Base-by-base conservation (phyloP, 2,888 invertebrate species). In the Lissocephala sabroskyi region DNA sequence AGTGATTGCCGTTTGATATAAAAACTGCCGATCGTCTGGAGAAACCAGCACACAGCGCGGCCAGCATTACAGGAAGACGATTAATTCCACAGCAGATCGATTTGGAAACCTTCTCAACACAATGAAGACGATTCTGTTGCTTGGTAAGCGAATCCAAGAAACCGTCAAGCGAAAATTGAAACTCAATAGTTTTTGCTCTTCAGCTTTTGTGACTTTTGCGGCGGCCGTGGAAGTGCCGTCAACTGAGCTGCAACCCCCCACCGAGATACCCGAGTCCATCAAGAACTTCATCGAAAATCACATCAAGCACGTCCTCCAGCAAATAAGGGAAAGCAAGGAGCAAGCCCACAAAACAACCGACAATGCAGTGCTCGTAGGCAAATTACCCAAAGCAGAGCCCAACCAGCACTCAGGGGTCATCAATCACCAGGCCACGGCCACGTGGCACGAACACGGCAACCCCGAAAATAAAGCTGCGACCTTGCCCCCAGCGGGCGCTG, bases 231-330 rank as follows among this genome's bases (percentile, higher is more conserved):
- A 47, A 32, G 51, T 62, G 30, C 50, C 41, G 14, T 6, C 16
- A 17, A 36, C 36, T n/a, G 14, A 10, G 4, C 44, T n/a, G n/a
- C n/a, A n/a, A n/a, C n/a, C n/a, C n/a, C n/a, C n/a, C n/a, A n/a
- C n/a, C n/a, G 55, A 61, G 36, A 40, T 68, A 32, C 74, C 74
- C 5, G 40, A 41, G 41, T 60, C 65, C 33, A 56, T 71, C 23
- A 46, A 65, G 32, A 49, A 49, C 10, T 48, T 66, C 43, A 74
- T 68, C 55, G 65, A 59, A 13, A 68, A 65, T 57, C 73, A 73
- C 59, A 58, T 74, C 59, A 56, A 74, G 63, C 71, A 74, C 2
- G 60, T 68, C 44, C 49, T 71, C 30, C 45, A 50, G 39, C 53
- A 71, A 18, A 30, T 56, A 6, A 43, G 50, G 40, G 26, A 50